Conservation (phyloP, 2,888 invertebrate genomes). For the Eupithecia subumbrata region DNA sequence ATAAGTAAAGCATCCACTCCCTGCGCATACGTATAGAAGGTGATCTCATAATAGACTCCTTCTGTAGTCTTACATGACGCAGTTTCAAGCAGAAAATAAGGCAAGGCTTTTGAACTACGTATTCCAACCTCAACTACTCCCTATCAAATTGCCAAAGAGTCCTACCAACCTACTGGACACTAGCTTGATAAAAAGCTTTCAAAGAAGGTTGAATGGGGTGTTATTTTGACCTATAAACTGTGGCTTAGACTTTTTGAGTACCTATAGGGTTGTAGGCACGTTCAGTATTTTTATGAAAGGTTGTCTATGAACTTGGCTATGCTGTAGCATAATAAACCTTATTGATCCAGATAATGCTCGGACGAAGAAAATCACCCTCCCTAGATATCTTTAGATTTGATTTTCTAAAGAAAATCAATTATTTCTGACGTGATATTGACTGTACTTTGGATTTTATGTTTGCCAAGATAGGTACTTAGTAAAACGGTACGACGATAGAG, state of each 20-base stretch:
- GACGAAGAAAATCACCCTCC: too few relatives aligned
- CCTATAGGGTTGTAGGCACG: background rate
- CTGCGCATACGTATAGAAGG: too few relatives aligned
- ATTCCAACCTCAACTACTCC: background rate
- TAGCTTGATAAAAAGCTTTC: background rate
- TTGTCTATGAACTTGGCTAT: background rate
- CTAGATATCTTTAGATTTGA: too few relatives aligned
- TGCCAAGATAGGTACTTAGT: background rate
- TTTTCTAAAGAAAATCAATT: too few relatives aligned
- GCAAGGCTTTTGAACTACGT: background rate
- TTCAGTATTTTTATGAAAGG: background rate
- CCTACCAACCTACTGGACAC: background rate
- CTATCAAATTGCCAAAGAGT: background rate
- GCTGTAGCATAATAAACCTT: background rate
- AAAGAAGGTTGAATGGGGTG: background rate
- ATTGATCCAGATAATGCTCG: background rate
- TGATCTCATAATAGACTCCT: too few relatives aligned
- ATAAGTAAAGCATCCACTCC: too few relatives aligned
- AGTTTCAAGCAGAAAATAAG: too few relatives aligned
- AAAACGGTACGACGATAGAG: slow-evolving; percentile 6
- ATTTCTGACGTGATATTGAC: background rate
- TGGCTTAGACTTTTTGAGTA: background rate
- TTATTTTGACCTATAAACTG: background rate
- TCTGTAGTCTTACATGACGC: too few relatives aligned
- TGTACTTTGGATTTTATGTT: background rate